Percentiles rank a stretch among this genome's conserved stretches.
Evolutionary conservation across 2,113 vertebrate species (phyloP).

Genomic region (Okapia johnstoni): DNA sequence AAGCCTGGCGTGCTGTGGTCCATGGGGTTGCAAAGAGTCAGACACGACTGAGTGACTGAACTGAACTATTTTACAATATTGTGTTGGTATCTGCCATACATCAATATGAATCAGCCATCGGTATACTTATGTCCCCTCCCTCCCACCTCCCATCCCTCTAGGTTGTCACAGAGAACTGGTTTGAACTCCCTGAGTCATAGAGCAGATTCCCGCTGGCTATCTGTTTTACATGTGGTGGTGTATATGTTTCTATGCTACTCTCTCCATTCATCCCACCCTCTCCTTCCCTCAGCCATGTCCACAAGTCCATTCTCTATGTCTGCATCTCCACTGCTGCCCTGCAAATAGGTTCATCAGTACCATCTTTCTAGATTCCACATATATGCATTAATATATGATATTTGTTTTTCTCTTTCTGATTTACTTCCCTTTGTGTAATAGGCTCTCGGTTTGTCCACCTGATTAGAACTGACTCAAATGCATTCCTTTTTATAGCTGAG

Average conservation of each 20-base stretch:
- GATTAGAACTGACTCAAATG: neutral
- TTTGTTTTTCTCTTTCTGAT: neutral
- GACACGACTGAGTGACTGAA: neutral
- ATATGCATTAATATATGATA: rapidly evolving
- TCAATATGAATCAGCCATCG: neutral
- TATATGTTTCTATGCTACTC: neutral
- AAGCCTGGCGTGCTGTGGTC: neutral
- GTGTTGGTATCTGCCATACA: neutral
- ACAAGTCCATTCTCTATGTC: neutral
- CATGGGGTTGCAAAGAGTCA: neutral
- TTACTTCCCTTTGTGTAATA: neutral
- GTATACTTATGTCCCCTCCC: neutral
- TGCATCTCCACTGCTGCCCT: neutral
- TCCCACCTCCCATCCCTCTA: neutral
- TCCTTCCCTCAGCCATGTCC: neutral
- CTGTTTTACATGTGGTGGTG: neutral
- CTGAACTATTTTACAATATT: neutral
- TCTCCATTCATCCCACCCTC: neutral
- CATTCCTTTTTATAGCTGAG: neutral
- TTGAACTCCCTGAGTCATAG: neutral
- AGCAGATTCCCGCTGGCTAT: neutral
- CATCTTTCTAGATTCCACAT: neutral
- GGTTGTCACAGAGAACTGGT: rapidly evolving
- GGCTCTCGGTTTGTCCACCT: neutral
- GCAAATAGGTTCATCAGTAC: neutral